phyloP scores from a whole-genome alignment of 2,888 invertebrate genomes.

The Nesidiocoris tenuis region DNA sequence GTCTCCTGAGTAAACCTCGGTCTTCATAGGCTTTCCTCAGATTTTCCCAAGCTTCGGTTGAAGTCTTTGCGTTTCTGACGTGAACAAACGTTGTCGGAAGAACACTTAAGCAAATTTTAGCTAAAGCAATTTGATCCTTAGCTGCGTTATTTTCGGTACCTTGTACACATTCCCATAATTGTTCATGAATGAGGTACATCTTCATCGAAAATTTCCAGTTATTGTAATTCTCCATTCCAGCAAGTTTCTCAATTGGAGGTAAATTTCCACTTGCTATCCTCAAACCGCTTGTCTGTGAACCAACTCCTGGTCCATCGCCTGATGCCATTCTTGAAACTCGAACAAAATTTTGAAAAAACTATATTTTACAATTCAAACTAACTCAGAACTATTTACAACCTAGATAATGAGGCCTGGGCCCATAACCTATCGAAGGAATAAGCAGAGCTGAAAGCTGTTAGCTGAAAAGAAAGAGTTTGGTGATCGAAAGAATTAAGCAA shows the following conservation, averaged over 20 bases:
- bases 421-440: too few relatives aligned
- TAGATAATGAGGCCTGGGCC: too few relatives aligned
- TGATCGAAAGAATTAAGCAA: too few relatives aligned
- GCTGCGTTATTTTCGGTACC: neutral
- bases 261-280: conserved; percentile 1
- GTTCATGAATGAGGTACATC: conserved; percentile 40
- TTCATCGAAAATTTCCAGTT: conserved; percentile 47
- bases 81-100: conserved; percentile 1
- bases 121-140: neutral
- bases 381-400: too few relatives aligned
- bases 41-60: conserved; percentile 21
- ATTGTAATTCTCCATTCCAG: conserved; percentile 44
- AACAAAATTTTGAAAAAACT: too few relatives aligned
- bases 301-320: too few relatives aligned
- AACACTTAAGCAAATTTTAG: conserved; percentile 23
- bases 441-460: too few relatives aligned
- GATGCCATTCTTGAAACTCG: too few relatives aligned
- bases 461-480: too few relatives aligned
- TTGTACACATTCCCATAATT: conserved; percentile 21
- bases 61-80: neutral
- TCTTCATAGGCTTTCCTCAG: conserved; percentile 7
- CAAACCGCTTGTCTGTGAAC: too few relatives aligned
- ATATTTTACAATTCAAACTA: too few relatives aligned
- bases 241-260: conserved; percentile 4
- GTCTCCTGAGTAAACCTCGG: conserved; percentile 2